Evolutionary conservation across 1,140 invertebrate genomes (phyloP).

Genomic region (Telenomus remus): DNA sequence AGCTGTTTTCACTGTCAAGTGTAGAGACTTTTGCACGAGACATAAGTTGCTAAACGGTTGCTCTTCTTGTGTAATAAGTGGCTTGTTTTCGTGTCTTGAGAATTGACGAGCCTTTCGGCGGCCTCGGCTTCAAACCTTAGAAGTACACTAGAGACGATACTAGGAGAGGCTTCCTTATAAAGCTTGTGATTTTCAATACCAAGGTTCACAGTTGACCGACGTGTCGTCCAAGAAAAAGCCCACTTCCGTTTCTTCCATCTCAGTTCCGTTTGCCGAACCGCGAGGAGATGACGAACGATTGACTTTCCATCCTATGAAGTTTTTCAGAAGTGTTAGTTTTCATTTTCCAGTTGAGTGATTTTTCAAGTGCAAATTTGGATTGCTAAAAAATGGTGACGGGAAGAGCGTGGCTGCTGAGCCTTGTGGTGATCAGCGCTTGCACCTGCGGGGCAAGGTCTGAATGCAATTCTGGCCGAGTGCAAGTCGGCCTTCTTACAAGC

Average conservation of each 20-base stretch:
- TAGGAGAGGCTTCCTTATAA: conserved; percentile 67
- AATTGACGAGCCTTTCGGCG: conserved; percentile 21
- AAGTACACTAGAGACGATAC: conserved; percentile 61
- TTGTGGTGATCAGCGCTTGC: conserved; percentile 63
- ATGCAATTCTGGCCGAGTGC: conserved; percentile 55
- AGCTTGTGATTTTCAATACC: conserved; percentile 67
- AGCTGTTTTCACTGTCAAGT: conserved; percentile 11
- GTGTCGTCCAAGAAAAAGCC: neutral
- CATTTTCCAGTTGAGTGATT: too few species aligned
- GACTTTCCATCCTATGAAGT: neutral
- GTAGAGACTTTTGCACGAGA: conserved; percentile 7
- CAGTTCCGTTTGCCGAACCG: conserved; percentile 26
- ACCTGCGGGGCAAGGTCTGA: conserved; percentile 67
- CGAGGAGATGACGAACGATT: neutral
- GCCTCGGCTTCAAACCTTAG: conserved; percentile 64
- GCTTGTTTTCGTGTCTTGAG: conserved; percentile 55
- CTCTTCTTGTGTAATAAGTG: conserved; percentile 49
- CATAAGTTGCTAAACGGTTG: conserved; percentile 19
- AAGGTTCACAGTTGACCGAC: conserved; percentile 60
- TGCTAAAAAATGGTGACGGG: conserved; percentile 24
- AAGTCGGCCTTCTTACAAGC: conserved; percentile 64
- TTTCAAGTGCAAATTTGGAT: neutral
- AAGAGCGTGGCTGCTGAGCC: conserved; percentile 47
- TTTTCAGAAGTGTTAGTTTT: neutral
- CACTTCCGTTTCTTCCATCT: conserved; percentile 11